These are phyloP conservation scores for Aporophyla nigra DNA, from an alignment of 2,888 invertebrate species.

Conservation along the genomic window DNA sequence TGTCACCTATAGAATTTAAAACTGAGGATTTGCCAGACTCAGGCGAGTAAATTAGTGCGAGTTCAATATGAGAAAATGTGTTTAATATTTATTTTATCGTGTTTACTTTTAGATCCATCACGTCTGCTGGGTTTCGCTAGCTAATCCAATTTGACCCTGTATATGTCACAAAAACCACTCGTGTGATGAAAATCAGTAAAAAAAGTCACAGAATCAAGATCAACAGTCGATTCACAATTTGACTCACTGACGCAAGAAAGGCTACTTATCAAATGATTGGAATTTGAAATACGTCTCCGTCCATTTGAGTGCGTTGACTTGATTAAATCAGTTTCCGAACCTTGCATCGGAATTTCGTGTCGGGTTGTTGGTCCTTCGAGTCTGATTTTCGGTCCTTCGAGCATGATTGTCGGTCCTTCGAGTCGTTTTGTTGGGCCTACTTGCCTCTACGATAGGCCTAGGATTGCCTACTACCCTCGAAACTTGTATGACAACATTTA, in stretches of 20 bases:
- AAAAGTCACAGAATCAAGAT: conserved; percentile 43
- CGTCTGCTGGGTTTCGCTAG: too few species aligned
- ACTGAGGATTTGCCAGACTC: too few species aligned
- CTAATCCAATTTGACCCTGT: too few species aligned
- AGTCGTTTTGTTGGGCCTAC: background rate
- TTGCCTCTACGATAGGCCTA: background rate
- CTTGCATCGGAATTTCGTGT: conserved; percentile 19
- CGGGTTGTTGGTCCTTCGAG: conserved; percentile 6
- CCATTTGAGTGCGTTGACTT: conserved; percentile 41
- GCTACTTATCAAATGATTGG: conserved; percentile 35
- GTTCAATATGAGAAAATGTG: too few species aligned
- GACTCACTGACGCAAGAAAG: conserved; percentile 36
- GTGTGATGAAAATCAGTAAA: conserved; percentile 36
- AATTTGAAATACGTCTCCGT: conserved; percentile 41
- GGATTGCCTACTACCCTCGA: background rate
- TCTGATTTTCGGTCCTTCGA: background rate
- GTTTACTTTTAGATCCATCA: too few species aligned
- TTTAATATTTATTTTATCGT: too few species aligned
- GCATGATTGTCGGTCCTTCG: background rate
- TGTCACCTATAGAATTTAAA: too few species aligned
- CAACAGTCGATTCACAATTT: conserved; percentile 48
- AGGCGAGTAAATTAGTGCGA: too few species aligned
- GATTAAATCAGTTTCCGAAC: conserved; percentile 23
- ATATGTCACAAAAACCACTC: conserved; percentile 13
- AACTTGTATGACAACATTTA: background rate